Evolutionary conservation across 2,113 vertebrate species (phyloP), one percentile per base, ranked within the genome.

Genomic region (Microcebus murinus): DNA sequence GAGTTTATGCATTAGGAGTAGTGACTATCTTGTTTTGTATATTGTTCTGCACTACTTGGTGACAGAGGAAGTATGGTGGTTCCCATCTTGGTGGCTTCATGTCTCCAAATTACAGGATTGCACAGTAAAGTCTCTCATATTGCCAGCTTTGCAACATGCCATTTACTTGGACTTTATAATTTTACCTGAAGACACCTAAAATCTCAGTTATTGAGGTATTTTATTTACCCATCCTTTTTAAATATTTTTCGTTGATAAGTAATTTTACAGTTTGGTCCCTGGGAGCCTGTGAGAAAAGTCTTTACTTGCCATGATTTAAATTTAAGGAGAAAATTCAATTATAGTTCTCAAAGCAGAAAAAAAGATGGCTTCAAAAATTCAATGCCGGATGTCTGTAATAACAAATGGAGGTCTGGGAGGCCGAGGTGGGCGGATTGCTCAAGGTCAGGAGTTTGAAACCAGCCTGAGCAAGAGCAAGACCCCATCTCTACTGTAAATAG

Each of bases 271-370:
- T 76, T 52, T 20, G 73, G 42, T 85, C 71, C 77, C 67, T 96
- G 61, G 48, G 18, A 74, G 25, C n/a, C n/a, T 88, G 73, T 52
- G 45, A 96, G 25, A 65, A 82, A 95, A 86, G 68, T 73, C 67
- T 83, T 96, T 91, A 68, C 65, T 88, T 55, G 61, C 45, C 45
- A 31, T 93, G 39, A 65, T 79, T 96, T 93, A 89, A 89, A 93
- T 48, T 20, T 82, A 65, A 97, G 50, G 29, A 65, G 29, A 59
- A 77, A 90, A 94, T 93, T 88, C 15, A 79, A 34, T 91, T 87
- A 52, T 36, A 25, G 11, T 82, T 95, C 45, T 81, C 65, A 91
- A 85, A 39, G 77, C 55, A 34, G 65, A 68, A 90, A 83, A 83
- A 88, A 6, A 11, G 13, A 70, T 39, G 23, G 20, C 42, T 67